Evolutionary conservation across 92 coral and sea anemone genomes (phyloP), one percentile per base, ranked within the genome.

Genomic region (Porites rus): DNA sequence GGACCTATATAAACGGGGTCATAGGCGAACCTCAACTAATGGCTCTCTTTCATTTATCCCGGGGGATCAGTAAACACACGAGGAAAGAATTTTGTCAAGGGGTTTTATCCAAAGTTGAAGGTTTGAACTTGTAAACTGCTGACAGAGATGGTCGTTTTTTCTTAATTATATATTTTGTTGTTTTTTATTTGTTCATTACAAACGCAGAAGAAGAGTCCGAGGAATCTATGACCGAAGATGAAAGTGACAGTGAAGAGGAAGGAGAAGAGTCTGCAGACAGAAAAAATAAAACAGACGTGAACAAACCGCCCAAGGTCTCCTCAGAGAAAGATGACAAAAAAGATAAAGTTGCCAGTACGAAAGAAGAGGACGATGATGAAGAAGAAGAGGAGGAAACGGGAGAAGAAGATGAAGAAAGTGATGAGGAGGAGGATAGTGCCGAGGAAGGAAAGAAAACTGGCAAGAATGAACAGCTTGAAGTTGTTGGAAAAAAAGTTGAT

Each of bases 341-440:
- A 64, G 75, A 78, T n/a, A 19, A 54, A 71, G 81, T 64, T 69
- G 52, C 22, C n/a, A 12, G 51, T 1, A 80, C 51, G 77, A 74
- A 84, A 50, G 10, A 46, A 52, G 67, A 78, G 52, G 61, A 62
- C 14, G 71, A 21, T 51, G 80, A 87, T 1, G 77, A 83, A 12
- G 91, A 64, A 18, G 87, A 90, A 43, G 92, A 88, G 22, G 84
- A 86, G 25, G 86, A 84, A 25, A 87, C 89, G 8, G 86, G 56
- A 9, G 85, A 87, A 20, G 89, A 71, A 1, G 86, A 83, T 6
- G 88, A 84, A 21, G 92, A 90, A 56, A 82, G 86, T 12, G 76
- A 64, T 17, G 84, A 90, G 1, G 84, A 93, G 0, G 83, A 77
- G 1, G 77, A 89, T 21, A 79, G 91, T 10, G 31, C 88, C 17